Evolutionary conservation across 2,888 invertebrate genomes (phyloP).

Genomic region (Prosopocoilus inquinatus): DNA sequence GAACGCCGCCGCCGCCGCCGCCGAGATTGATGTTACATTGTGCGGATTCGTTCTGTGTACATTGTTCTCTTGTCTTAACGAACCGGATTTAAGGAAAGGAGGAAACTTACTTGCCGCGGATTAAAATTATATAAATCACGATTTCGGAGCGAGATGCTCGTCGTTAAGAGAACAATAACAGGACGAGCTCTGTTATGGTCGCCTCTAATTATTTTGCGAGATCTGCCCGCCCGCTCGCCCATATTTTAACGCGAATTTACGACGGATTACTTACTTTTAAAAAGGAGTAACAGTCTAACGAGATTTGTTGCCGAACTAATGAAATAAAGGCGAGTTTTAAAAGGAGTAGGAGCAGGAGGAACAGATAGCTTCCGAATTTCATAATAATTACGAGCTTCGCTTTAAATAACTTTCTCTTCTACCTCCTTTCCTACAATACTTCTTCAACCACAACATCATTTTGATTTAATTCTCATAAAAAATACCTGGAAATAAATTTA

Average conservation of each 20-base stretch:
- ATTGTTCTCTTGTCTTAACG: constrained; percentile 15
- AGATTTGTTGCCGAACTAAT: too few relatives aligned
- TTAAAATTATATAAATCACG: constrained; percentile 16
- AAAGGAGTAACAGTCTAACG: too few relatives aligned
- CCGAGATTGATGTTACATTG: constrained; percentile 14
- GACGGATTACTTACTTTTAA: too few relatives aligned
- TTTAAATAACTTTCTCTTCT: too few relatives aligned
- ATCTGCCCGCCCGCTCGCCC: neutral
- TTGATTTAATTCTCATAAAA: too few relatives aligned
- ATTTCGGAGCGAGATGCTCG: neutral
- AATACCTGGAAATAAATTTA: too few relatives aligned
- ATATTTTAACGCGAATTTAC: neutral
- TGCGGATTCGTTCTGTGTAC: constrained; percentile 9
- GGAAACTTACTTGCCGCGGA: constrained; percentile 10
- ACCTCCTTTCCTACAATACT: too few relatives aligned
- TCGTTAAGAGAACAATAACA: neutral
- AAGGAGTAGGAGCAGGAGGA: too few relatives aligned
- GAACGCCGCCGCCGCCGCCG: neutral
- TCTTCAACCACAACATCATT: too few relatives aligned
- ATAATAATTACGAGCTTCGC: too few relatives aligned
- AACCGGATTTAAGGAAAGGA: constrained; percentile 8
- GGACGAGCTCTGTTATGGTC: neutral
- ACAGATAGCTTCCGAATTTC: too few relatives aligned
- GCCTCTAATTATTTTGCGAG: neutral
- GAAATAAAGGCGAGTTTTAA: too few relatives aligned